Evolutionary conservation across 2,797 vertebrate genomes (phyloP), one percentile per base, ranked within the genome.

Genomic region (Schizopygopsis malacanthus): DNA sequence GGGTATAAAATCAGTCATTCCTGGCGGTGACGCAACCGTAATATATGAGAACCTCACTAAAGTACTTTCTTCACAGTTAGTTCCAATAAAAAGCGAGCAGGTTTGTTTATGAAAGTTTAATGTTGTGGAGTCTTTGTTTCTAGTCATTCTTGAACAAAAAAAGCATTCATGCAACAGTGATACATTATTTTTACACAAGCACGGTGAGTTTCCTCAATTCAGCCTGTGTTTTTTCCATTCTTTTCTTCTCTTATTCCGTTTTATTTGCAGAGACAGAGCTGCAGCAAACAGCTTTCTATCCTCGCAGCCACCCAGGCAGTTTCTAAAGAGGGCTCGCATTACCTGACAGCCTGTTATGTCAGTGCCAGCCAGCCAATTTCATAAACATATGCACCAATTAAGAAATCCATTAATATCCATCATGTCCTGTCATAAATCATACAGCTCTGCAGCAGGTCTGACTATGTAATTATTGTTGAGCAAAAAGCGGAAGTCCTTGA

Each of bases 401-500:
- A 91, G 93, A 94, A 95, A 94, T 90, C 93, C 94, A 95, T 95
- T 95, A 95, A 95, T 95, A 94, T 94, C 93, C 91, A 93, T 95
- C 94, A 94, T 93, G 92, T 93, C 93, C 91, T 93, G 93, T 93
- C 93, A 95, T 95, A 92, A 95, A 95, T 95, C 94, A 94, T 92
- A 93, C 91, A 92, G 90, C 92, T 89, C 90, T 91, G 88, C 91
- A 92, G 93, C 85, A 85, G 88, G 90, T 92, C 92, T 86, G 91
- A 93, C 92, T 93, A 90, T 90, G 89, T 93, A 95, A 95, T 95
- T 95, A 95, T 93, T 93, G 92, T 92, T 90, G 91, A 93, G 93
- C 90, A 94, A 93, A 80, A 94, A 93, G 91, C 92, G 92, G 91
- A 92, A 95, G 92, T 94, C 92, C 93, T 91, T 93, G 93, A 95